Evolutionary conservation across 2,797 vertebrate genomes (phyloP), one percentile per base, ranked within the genome.

Genomic region (Microcaecilia unicolor): DNA sequence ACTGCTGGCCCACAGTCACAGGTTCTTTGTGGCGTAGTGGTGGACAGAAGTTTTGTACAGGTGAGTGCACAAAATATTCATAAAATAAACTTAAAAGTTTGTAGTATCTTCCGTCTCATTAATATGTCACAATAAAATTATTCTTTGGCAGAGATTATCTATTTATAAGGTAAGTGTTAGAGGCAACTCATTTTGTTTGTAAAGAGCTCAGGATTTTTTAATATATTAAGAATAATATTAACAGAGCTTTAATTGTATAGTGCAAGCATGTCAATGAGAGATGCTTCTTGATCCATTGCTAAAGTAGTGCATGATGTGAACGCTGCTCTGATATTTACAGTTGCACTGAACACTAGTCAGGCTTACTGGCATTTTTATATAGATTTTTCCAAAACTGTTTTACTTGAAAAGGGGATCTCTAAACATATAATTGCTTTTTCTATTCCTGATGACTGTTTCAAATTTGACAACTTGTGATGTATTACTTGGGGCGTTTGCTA

Each of bases 1-100:
- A 98, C 93, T 0, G 96, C 96, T 0, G 96, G 96, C 2, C 96
- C 94, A 31, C 93, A 97, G 61, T 97, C 94, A 24, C 96, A 97
- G 79, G 84, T 99, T 62, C 79, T 99, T 60, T 88, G 86, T 40
- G 80, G 90, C 38, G 74, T 76, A 3, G 67, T 85, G 32, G 74
- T 86, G 75, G 94, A 98, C 45, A 89, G 96, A 30, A 79, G 81
- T 53, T 89, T 86, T 6, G 81, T 80, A 56, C 94, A 99, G 92
- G 96, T 98, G 72, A 91, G 92, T 74, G 35, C 42, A 34, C 41
- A 39, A 35, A 22, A 25, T 20, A 21, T 44, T 50, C 51, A 16
- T 28, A 18, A 28, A 27, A 1, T 41, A 18, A 40, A 11, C 21
- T 34, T n/a, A 48, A 30, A 22, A 26, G 1, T 44, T 49, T 48